Base-by-base conservation (phyloP, 1,140 invertebrate genomes). In the Marisa cornuarietis region DNA sequence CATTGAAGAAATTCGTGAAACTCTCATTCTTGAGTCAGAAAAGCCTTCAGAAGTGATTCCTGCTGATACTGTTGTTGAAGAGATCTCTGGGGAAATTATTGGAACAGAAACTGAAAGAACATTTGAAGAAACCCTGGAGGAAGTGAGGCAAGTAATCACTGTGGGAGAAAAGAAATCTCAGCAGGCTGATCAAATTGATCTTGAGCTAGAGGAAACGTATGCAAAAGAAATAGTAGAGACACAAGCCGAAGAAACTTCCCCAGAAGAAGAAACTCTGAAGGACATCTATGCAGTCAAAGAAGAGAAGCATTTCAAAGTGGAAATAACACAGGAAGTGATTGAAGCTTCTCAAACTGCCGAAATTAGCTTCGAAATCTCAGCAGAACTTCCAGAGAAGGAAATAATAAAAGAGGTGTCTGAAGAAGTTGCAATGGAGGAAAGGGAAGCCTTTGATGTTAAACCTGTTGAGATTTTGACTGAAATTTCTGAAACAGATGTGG, bases 101-200 rank as follows among this genome's bases (percentile, higher is more conserved):
- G 71, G 74, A 24, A 22, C 54, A 11, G 31, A 79, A 65, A 61
- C 42, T 52, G 77, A 82, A 22, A 79, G 75, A 72, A 78, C 83
- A 75, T 61, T 71, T n/a, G 81, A 80, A 71, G 83, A 85, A 42
- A 68, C 78, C n/a, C 58, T 74, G 10, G 73, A 81, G 69, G 80
- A 80, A 80, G 49, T 81, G 18, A 52, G 76, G 49, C 78, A 84
- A 78, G 74, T 61, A 24, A 75, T 79, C 22, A 73, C 74, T 58
- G 63, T 83, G n/a, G 80, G 83, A 71, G 76, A 76, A 75, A 69
- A 81, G 65, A 79, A 75, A 54, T 72, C 81, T 54, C 68, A 80
- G 42, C 77, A 79, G 24, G 66, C 74, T 81, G 80, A 80, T 24
- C 65, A 83, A 66, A 49, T 75, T n/a, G 52, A 80, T 54, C 49